A percentile compares a stretch with the other conserved stretches of the same genome.
Evolutionary conservation across 2,113 vertebrate genomes (phyloP).

Genomic region (Mohoua ochrocephala): DNA sequence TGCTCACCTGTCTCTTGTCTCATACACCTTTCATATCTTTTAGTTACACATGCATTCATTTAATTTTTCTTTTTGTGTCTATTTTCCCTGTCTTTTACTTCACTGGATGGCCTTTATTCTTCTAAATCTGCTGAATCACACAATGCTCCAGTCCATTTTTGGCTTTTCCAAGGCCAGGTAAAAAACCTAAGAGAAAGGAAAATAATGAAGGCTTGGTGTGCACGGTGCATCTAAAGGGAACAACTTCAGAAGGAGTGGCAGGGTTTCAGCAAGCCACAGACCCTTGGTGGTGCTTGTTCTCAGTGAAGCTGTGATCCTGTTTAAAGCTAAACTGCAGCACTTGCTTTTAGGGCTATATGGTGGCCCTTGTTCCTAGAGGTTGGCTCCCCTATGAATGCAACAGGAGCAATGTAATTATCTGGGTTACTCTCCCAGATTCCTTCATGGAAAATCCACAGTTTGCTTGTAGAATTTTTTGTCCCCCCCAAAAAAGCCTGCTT

Average conservation of each 20-base stretch:
- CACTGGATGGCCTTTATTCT: background rate
- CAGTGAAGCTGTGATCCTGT: background rate
- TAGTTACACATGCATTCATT: background rate
- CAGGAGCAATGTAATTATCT: background rate
- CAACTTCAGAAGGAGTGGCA: background rate
- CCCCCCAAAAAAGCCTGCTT: fast-evolving
- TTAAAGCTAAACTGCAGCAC: background rate
- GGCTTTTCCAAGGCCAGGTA: background rate
- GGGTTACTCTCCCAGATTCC: background rate
- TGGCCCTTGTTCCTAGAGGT: background rate
- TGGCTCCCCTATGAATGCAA: background rate
- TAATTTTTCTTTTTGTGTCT: background rate
- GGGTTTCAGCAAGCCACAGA: background rate
- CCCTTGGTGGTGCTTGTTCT: background rate
- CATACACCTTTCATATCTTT: background rate
- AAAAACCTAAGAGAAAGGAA: background rate
- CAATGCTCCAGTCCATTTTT: background rate
- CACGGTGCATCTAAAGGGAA: background rate
- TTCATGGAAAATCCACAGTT: background rate
- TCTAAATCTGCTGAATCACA: background rate
- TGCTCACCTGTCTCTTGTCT: background rate
- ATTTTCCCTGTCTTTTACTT: background rate
- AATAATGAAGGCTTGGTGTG: background rate
- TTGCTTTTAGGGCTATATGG: background rate
- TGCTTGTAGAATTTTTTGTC: background rate